Conservation (phyloP, 2,797 vertebrate species). For the Enoplosus armatus region DNA sequence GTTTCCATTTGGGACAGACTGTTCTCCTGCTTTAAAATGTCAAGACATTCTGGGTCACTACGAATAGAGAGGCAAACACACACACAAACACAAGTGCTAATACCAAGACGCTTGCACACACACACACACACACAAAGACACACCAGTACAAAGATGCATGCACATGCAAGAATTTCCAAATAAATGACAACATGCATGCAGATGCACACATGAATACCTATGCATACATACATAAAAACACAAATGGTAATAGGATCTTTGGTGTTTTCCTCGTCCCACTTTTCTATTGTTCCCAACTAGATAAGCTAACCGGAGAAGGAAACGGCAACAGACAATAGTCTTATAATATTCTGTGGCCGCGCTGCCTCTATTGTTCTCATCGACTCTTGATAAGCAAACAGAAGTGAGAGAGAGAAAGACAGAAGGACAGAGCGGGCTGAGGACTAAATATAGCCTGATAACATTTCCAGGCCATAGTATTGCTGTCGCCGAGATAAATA, state of each 20-base stretch:
- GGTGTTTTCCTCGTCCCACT: conserved; percentile 13
- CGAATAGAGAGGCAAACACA: neutral
- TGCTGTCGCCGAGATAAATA: conserved; percentile 50
- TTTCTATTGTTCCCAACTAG: conserved; percentile 32
- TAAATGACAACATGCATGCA: conserved; percentile 8
- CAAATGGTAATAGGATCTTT: conserved; percentile 8
- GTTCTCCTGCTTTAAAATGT: conserved; percentile 55
- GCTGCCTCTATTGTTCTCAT: conserved; percentile 41
- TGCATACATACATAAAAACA: conserved; percentile 7
- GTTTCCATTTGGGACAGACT: conserved; percentile 52
- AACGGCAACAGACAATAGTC: conserved; percentile 42
- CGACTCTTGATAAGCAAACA: conserved; percentile 43
- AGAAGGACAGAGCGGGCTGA: conserved; percentile 6
- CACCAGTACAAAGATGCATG: neutral
- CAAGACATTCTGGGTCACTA: conserved; percentile 53
- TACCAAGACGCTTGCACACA: neutral
- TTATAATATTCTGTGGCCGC: conserved; percentile 21
- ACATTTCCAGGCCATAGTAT: conserved; percentile 17
- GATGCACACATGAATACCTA: conserved; percentile 4
- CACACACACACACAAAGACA: neutral
- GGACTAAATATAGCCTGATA: conserved; percentile 45
- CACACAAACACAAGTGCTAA: neutral
- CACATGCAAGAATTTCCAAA: neutral
- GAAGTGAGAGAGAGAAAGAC: conserved; percentile 19
- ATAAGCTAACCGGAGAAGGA: conserved; percentile 33